Evolutionary conservation across 2,113 vertebrate genomes (phyloP).

Genomic region (Pseudorhombus dupliciocellatus): DNA sequence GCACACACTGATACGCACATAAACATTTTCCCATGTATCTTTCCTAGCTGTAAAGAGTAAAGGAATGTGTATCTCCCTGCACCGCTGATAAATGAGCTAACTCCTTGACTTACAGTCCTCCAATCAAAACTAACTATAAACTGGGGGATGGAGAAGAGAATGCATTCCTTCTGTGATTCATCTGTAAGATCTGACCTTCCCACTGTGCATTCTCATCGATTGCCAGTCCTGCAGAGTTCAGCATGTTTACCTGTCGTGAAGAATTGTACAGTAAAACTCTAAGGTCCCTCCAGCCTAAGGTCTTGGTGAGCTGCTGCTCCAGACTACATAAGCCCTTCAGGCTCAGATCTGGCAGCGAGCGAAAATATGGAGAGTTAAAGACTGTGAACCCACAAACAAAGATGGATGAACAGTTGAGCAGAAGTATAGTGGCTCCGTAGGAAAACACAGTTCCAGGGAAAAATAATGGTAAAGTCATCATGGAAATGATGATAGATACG

Average conservation of each 20-base stretch:
- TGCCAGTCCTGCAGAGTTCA: slow-evolving; percentile 11
- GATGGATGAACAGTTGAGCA: slow-evolving; percentile 10
- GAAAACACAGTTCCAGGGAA: background rate
- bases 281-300: slow-evolving; percentile 36
- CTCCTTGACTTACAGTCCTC: background rate
- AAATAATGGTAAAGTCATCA: background rate
- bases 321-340: slow-evolving; percentile 37
- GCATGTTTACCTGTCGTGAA: slow-evolving; percentile 31
- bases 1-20: background rate
- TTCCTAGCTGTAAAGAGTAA: background rate
- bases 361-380: slow-evolving; percentile 4
- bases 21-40: slow-evolving; percentile 2
- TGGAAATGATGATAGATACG: background rate
- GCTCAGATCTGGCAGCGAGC: slow-evolving; percentile 24
- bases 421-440: background rate
- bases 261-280: slow-evolving; percentile 16
- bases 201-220: background rate
- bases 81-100: background rate
- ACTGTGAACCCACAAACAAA: slow-evolving; percentile 8
- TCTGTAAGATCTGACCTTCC: background rate
- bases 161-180: background rate
- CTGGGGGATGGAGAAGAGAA: background rate
- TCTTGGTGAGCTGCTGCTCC: slow-evolving; percentile 25
- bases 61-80: background rate
- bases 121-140: background rate